phyloP scores from a whole-genome alignment of 1,140 invertebrate species.

The Euwallacea similis region DNA sequence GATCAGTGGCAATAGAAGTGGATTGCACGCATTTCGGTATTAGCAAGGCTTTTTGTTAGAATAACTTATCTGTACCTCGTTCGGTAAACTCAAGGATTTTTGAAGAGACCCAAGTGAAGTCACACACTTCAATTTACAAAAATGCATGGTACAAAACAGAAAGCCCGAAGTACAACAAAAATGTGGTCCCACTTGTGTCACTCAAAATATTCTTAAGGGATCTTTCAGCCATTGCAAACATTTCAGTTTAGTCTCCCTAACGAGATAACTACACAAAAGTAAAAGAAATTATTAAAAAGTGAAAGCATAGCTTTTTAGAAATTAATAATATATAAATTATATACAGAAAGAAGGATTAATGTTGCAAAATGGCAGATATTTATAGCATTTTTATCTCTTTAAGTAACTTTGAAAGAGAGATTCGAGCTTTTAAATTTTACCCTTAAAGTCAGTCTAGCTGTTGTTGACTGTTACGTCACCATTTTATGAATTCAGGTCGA shows the following conservation, averaged over 20 bases:
- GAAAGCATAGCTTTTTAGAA: constrained; percentile 47
- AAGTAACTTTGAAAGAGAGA: not conserved
- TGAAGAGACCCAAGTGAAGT: constrained; percentile 13
- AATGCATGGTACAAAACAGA: constrained; percentile 32
- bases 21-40: constrained; percentile 10
- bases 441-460: constrained; percentile 25
- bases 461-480: constrained; percentile 3
- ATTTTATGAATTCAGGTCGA: too few species aligned
- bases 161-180: constrained; percentile 37
- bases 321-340: constrained; percentile 35
- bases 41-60: constrained; percentile 38
- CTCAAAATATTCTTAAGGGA: constrained; percentile 33
- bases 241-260: constrained; percentile 36
- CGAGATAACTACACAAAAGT: constrained; percentile 6
- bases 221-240: constrained; percentile 37
- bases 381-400: constrained; percentile 33
- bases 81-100: constrained; percentile 36
- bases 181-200: constrained; percentile 6
- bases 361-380: constrained; percentile 43
- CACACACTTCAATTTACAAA: constrained; percentile 28
- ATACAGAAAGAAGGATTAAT: constrained; percentile 42
- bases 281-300: constrained; percentile 36
- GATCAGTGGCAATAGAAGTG: constrained; percentile 8
- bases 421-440: not conserved
- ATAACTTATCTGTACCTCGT: constrained; percentile 45